Evolutionary conservation across 35 echinoderm and acorn worm genomes (phyloP).

Genomic region (Ophiothrix spiculata): DNA sequence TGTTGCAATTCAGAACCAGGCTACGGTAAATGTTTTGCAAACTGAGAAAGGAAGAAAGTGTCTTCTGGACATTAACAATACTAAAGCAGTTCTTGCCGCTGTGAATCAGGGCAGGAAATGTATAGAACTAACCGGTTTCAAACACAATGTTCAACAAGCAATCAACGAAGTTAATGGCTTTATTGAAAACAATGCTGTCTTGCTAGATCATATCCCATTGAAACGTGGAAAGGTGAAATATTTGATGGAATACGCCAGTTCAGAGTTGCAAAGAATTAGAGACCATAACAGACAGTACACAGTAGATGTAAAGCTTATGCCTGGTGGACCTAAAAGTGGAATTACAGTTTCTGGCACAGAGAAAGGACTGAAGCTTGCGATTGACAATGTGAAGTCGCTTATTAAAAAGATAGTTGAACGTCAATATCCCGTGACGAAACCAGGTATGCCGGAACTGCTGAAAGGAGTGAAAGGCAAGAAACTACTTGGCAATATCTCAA

Average conservation of each 20-base stretch:
- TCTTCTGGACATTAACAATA: background rate
- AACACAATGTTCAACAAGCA: background rate
- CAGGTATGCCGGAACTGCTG: constrained; percentile 38
- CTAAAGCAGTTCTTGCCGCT: constrained; percentile 3
- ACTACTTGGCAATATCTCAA: constrained; percentile 18
- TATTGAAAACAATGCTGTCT: constrained; percentile 5
- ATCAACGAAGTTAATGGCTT: background rate
- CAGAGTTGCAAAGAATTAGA: background rate
- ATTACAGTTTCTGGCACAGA: constrained; percentile 24
- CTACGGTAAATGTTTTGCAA: constrained; percentile 21
- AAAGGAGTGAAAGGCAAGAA: constrained; percentile 36
- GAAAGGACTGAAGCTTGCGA: constrained; percentile 16
- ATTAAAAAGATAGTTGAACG: background rate
- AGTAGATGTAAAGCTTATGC: background rate
- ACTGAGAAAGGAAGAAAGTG: background rate
- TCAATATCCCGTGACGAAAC: constrained; percentile 31
- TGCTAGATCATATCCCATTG: background rate
- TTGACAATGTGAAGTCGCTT: background rate
- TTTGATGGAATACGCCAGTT: background rate
- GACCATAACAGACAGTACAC: background rate
- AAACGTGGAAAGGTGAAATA: constrained; percentile 1
- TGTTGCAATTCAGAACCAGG: constrained; percentile 6
- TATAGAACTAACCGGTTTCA: constrained; percentile 11
- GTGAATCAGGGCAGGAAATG: background rate
- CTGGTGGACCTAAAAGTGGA: background rate